A percentile compares a stretch with the other conserved stretches of the same genome.
Conservation (phyloP, 2,888 invertebrate species). For the Chloromyia formosa region DNA sequence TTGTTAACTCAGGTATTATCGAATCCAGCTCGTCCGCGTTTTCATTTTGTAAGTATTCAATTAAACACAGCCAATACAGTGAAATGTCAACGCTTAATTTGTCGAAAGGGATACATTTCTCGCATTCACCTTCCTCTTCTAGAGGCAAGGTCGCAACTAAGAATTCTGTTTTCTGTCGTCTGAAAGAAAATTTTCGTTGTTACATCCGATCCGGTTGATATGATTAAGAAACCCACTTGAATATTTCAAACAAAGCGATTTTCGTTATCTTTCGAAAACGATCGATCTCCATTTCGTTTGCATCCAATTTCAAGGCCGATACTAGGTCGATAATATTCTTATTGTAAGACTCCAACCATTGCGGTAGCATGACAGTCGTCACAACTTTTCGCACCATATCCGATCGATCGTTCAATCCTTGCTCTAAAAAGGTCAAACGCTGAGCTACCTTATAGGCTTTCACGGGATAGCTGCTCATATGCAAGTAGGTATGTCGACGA, state of each 20-base stretch:
- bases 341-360: slow-evolving; percentile 79
- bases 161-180: slow-evolving; percentile 60
- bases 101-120: slow-evolving; percentile 66
- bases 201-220: slow-evolving; percentile 6
- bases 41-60: slow-evolving; percentile 63
- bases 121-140: slow-evolving; percentile 59
- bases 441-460: slow-evolving; percentile 70
- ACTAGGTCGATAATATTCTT: slow-evolving; percentile 77
- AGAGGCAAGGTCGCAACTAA: slow-evolving; percentile 64
- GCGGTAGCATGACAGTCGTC: slow-evolving; percentile 69
- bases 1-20: slow-evolving; percentile 73
- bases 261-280: slow-evolving; percentile 68
- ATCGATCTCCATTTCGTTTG: slow-evolving; percentile 70
- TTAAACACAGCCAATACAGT: slow-evolving; percentile 72
- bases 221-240: slow-evolving; percentile 65
- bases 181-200: slow-evolving; percentile 52
- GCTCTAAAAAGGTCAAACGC: slow-evolving; percentile 69
- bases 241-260: slow-evolving; percentile 67
- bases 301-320: slow-evolving; percentile 78
- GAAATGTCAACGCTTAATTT: slow-evolving; percentile 67
- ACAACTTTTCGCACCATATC: slow-evolving; percentile 66
- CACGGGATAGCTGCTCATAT: slow-evolving; percentile 64
- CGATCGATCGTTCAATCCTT: slow-evolving; percentile 72
- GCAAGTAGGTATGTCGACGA: slow-evolving; percentile 66
- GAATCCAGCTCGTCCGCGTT: slow-evolving; percentile 59